These are phyloP conservation scores for Corythornis madagascariensis DNA, from an alignment of 2,113 vertebrate genomes.

Conservation along the genomic window DNA sequence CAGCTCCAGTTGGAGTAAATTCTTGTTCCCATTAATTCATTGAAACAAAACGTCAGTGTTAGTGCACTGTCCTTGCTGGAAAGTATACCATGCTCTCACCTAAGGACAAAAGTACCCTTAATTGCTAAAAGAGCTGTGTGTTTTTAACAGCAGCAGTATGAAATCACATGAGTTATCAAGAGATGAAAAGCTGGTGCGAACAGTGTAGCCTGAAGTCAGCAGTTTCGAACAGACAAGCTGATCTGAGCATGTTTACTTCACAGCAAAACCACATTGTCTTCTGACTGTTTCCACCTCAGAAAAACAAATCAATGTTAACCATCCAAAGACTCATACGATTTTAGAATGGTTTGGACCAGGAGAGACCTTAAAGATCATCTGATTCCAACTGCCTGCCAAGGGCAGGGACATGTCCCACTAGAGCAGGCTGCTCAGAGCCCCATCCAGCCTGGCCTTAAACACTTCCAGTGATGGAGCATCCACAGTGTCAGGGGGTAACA, in stretches of 20 bases:
- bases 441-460: not conserved
- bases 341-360: not conserved
- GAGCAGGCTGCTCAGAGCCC: not conserved
- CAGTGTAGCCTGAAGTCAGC: slow-evolving; percentile 22
- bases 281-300: not conserved
- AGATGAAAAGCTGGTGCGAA: not conserved
- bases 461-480: not conserved
- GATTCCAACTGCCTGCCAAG: not conserved
- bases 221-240: slow-evolving; percentile 13
- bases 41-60: not conserved
- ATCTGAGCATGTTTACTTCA: not conserved
- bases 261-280: not conserved
- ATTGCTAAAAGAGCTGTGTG: not conserved
- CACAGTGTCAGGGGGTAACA: not conserved
- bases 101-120: not conserved
- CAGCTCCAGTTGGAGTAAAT: not conserved
- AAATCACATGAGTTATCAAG: not conserved
- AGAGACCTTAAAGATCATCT: not conserved
- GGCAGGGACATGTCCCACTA: not conserved
- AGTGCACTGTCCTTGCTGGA: not conserved
- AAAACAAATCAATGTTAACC: not conserved
- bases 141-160: not conserved
- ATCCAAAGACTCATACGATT: not conserved
- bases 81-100: not conserved
- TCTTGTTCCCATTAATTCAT: not conserved